A percentile compares a stretch with the other conserved stretches of the same genome.
Evolutionary conservation across 2,797 vertebrate genomes (phyloP).

Genomic region (Mormyrus proboscirostris): DNA sequence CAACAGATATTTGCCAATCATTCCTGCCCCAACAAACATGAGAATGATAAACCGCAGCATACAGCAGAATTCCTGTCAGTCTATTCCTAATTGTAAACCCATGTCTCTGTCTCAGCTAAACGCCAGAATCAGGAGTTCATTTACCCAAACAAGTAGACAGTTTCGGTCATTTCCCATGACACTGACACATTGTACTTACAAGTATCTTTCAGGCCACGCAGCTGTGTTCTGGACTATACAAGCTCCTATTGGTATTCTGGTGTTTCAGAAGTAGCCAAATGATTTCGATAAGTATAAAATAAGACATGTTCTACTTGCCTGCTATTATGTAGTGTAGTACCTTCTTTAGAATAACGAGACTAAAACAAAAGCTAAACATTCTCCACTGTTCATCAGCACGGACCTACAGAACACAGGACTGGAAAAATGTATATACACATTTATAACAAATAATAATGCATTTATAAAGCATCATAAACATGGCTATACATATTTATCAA

Average conservation of each 20-base stretch:
- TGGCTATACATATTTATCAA: not conserved
- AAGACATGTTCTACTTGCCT: not conserved
- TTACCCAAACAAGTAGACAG: not conserved
- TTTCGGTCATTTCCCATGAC: not conserved
- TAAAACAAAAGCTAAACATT: not conserved
- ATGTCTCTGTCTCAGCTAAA: not conserved
- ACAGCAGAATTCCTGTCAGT: not conserved
- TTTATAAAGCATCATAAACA: not conserved
- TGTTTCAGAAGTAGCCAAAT: not conserved
- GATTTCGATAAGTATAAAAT: not conserved
- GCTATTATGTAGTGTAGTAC: not conserved
- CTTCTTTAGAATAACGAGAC: not conserved
- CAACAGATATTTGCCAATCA: not conserved
- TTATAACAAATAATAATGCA: not conserved
- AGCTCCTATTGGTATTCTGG: not conserved
- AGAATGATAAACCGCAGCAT: not conserved
- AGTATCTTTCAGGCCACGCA: not conserved
- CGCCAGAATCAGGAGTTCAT: not conserved
- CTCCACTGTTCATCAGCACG: not conserved
- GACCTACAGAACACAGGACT: not conserved
- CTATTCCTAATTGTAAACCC: not conserved
- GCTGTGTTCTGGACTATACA: not conserved
- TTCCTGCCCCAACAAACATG: not conserved
- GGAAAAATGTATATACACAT: not conserved
- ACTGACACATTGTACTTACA: not conserved